phyloP scores from a whole-genome alignment of 2,113 vertebrate genomes.

The Procavia capensis region DNA sequence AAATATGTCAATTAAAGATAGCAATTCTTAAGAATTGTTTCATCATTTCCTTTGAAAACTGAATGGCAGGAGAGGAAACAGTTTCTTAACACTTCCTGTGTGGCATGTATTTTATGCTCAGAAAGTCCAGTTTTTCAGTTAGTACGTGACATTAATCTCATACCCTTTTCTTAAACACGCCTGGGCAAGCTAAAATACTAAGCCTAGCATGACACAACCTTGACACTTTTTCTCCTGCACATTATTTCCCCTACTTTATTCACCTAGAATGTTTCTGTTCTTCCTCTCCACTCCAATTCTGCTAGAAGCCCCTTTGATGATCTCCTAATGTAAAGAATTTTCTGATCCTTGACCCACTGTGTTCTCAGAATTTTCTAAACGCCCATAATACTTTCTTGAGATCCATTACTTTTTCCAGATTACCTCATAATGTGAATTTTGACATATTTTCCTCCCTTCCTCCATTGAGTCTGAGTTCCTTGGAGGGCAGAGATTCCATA shows the following conservation, averaged over 20 bases:
- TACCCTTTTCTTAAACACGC: not conserved
- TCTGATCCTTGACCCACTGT: not conserved
- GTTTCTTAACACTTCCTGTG: not conserved
- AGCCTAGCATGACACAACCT: not conserved
- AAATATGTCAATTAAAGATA: not conserved
- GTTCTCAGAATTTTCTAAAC: not conserved
- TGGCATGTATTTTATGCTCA: not conserved
- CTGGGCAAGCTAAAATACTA: not conserved
- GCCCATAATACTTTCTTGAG: not conserved
- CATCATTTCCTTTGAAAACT: not conserved
- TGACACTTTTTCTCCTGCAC: not conserved
- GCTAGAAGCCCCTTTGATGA: not conserved
- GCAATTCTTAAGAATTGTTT: not conserved
- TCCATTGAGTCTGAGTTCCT: not conserved
- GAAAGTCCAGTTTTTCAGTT: not conserved
- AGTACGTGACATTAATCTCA: not conserved
- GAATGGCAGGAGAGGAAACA: not conserved
- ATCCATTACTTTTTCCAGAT: not conserved
- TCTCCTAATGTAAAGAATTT: not conserved
- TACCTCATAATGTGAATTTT: not conserved
- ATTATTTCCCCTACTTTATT: not conserved
- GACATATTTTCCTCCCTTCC: not conserved
- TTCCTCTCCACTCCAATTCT: not conserved
- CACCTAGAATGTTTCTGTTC: not conserved
- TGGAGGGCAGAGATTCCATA: not conserved